Evolutionary conservation across 2,797 vertebrate species (phyloP).

Genomic region (Coccyzus lansbergi): DNA sequence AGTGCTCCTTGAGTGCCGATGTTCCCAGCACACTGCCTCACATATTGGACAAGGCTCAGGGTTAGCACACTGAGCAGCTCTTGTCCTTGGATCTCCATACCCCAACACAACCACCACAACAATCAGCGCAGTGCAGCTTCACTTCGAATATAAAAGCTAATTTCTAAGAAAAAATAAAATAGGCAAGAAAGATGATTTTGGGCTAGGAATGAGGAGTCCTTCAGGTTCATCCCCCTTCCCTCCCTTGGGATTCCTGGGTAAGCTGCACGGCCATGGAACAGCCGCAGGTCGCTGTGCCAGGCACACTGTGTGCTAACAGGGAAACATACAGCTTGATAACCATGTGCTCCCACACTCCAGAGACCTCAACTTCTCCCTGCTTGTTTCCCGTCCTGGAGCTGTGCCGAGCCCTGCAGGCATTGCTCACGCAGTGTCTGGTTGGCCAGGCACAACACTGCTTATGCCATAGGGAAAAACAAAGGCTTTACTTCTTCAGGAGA

Average conservation of each 20-base stretch:
- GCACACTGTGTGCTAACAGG: neutral
- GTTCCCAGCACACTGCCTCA: fast-evolving
- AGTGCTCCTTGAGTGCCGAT: neutral
- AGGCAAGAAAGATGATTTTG: neutral
- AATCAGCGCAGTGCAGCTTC: neutral
- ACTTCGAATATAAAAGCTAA: neutral
- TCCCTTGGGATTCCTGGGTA: fast-evolving
- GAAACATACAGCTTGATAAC: fast-evolving
- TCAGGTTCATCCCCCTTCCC: neutral
- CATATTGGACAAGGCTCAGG: fast-evolving
- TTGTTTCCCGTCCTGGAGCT: fast-evolving
- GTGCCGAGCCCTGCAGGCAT: neutral
- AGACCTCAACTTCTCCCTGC: neutral
- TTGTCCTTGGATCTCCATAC: fast-evolving
- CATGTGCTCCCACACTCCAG: neutral
- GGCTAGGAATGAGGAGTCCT: neutral
- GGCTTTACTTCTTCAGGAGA: neutral
- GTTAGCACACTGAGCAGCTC: fast-evolving
- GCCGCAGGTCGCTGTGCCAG: neutral
- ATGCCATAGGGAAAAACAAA: neutral
- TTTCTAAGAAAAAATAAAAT: neutral
- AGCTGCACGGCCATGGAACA: neutral
- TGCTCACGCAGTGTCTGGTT: fast-evolving
- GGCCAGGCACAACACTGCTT: neutral
- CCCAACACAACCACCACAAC: fast-evolving